These are phyloP conservation scores for Mimumesa dahlbomi DNA, from an alignment of 2,888 invertebrate genomes.

Conservation along the genomic window DNA sequence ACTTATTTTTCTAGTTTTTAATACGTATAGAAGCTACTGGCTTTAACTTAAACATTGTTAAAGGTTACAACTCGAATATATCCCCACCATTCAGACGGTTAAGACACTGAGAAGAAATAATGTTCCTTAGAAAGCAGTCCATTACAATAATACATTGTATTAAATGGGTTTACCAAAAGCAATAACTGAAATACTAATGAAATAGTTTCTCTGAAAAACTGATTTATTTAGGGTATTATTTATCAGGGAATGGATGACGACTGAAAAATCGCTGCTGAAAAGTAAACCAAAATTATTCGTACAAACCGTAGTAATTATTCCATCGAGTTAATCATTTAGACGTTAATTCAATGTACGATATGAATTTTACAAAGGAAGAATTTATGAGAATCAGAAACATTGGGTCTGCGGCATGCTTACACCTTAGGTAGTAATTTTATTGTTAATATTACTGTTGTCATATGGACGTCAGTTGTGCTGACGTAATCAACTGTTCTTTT, in stretches of 20 bases:
- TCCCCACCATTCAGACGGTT: neutral
- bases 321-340: too few species aligned
- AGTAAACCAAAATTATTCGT: too few species aligned
- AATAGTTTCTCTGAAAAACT: too few species aligned
- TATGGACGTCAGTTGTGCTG: neutral
- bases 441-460: neutral
- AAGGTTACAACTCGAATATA: neutral
- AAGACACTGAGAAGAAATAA: neutral
- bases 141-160: neutral
- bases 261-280: neutral
- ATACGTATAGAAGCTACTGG: neutral
- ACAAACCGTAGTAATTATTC: neutral
- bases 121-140: slow-evolving; percentile 4
- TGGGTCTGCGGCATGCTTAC: too few species aligned
- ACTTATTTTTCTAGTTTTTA: slow-evolving; percentile 15
- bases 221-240: too few species aligned
- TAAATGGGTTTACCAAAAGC: neutral
- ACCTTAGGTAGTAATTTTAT: neutral
- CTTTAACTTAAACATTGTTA: neutral
- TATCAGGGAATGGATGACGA: too few species aligned
- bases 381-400: too few species aligned
- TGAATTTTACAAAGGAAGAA: too few species aligned
- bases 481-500: neutral
- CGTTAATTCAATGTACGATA: too few species aligned
- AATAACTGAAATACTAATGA: neutral